Conservation (phyloP, 2,888 invertebrate genomes). For the Polydrusus tereticollis region DNA sequence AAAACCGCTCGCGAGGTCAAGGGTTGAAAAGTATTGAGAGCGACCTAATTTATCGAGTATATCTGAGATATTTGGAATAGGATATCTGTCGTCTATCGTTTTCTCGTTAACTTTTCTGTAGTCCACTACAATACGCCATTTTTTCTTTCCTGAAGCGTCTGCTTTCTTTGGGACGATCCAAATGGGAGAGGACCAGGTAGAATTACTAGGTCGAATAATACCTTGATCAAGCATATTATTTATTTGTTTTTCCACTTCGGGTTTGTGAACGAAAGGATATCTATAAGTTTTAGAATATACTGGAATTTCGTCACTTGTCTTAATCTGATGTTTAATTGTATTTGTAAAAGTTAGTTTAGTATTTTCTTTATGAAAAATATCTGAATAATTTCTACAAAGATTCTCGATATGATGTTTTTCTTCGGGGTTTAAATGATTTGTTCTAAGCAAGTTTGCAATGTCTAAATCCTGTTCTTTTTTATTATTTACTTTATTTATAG, state of each 20-base stretch:
- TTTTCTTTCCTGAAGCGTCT: conserved; percentile 47
- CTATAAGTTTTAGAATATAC: conserved; percentile 47
- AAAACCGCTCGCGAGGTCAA: conserved; percentile 55
- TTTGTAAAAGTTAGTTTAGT: conserved; percentile 43
- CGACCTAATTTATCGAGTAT: conserved; percentile 54
- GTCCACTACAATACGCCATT: conserved; percentile 47
- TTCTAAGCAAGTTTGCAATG: conserved; percentile 15
- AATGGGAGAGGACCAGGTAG: conserved; percentile 42
- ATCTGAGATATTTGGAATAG: conserved; percentile 52
- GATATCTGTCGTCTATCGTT: conserved; percentile 40
- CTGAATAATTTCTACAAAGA: conserved; percentile 35
- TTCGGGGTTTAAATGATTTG: conserved; percentile 49
- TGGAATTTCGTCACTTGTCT: conserved; percentile 43
- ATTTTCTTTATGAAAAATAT: conserved; percentile 43
- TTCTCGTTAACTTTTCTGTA: conserved; percentile 33
- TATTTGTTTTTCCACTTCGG: conserved; percentile 46
- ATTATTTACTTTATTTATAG: neutral
- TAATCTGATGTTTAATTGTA: conserved; percentile 49
- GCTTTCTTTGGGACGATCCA: conserved; percentile 46
- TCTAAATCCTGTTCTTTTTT: neutral
- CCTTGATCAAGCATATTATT: conserved; percentile 42
- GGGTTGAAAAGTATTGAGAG: conserved; percentile 52
- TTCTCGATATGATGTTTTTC: conserved; percentile 44
- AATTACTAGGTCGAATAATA: conserved; percentile 37
- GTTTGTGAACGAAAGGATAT: conserved; percentile 46